These are phyloP conservation scores for Holcopasites calliopsidis DNA, from an alignment of 1,140 invertebrate genomes.

Conservation along the genomic window DNA sequence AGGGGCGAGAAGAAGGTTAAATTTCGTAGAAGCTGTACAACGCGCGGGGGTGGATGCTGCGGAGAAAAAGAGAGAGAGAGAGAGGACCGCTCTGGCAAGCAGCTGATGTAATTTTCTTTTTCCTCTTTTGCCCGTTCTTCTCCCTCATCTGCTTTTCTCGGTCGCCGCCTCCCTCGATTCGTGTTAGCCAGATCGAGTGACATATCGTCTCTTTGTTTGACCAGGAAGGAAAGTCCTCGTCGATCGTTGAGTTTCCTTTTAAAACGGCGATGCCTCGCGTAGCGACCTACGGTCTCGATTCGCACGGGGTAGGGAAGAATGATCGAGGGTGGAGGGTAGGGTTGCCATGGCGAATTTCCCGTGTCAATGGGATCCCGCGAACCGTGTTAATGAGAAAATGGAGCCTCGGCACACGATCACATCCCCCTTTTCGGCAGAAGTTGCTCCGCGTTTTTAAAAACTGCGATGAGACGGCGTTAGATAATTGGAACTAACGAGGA, in stretches of 20 bases:
- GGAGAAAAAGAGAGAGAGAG: too few species aligned
- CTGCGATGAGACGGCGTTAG: too few species aligned
- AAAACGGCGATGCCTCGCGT: slow-evolving; percentile 24
- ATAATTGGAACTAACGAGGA: too few species aligned
- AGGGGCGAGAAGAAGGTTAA: slow-evolving; percentile 6
- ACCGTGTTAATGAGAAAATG: slow-evolving; percentile 46
- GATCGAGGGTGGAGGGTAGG: not conserved
- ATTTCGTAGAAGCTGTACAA: slow-evolving; percentile 30
- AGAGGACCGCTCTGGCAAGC: slow-evolving; percentile 13
- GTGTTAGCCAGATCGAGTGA: not conserved
- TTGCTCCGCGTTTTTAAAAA: too few species aligned
- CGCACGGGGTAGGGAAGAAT: slow-evolving; percentile 4
- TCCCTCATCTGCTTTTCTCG: not conserved
- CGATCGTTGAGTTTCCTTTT: slow-evolving; percentile 34
- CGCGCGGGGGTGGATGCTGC: not conserved
- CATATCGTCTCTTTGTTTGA: slow-evolving; percentile 57
- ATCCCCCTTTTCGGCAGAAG: not conserved
- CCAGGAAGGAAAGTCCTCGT: slow-evolving; percentile 16
- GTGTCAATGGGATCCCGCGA: slow-evolving; percentile 42
- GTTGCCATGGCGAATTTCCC: slow-evolving; percentile 50
- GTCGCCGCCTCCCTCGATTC: not conserved
- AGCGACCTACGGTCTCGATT: slow-evolving; percentile 16
- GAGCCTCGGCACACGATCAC: slow-evolving; percentile 2
- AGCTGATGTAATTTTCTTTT: slow-evolving; percentile 39
- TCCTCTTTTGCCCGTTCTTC: not conserved